These are phyloP conservation scores for Bungarus multicinctus DNA, from an alignment of 2,113 vertebrate species.

Conservation along the genomic window DNA sequence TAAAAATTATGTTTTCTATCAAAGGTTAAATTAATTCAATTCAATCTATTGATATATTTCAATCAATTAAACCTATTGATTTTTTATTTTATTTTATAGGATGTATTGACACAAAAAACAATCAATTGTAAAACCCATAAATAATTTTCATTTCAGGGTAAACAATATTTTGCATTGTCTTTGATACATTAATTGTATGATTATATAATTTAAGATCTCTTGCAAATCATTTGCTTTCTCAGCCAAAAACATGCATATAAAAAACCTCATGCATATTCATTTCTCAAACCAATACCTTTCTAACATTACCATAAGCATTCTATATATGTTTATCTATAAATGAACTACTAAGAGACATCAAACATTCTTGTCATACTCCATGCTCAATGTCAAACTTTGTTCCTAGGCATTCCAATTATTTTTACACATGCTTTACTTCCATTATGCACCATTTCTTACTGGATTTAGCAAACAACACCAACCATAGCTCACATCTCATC, in stretches of 20 bases:
- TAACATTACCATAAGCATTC: not conserved
- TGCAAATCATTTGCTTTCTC: not conserved
- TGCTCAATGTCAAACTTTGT: not conserved
- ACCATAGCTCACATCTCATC: not conserved
- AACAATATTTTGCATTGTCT: not conserved
- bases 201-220: not conserved
- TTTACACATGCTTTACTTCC: not conserved
- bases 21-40: not conserved
- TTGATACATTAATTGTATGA: not conserved
- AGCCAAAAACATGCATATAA: not conserved
- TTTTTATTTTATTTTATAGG: slow-evolving; percentile 27
- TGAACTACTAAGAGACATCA: not conserved
- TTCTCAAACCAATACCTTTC: not conserved
- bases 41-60: not conserved
- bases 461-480: not conserved
- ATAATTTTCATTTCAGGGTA: not conserved
- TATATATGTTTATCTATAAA: not conserved
- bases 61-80: not conserved
- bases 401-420: not conserved
- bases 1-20: not conserved
- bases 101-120: not conserved
- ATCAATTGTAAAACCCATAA: not conserved
- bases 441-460: not conserved
- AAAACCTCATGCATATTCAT: not conserved
- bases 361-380: not conserved